These are phyloP conservation scores for Pteropus rufus DNA, from an alignment of 2,797 vertebrate species.

Conservation along the genomic window DNA sequence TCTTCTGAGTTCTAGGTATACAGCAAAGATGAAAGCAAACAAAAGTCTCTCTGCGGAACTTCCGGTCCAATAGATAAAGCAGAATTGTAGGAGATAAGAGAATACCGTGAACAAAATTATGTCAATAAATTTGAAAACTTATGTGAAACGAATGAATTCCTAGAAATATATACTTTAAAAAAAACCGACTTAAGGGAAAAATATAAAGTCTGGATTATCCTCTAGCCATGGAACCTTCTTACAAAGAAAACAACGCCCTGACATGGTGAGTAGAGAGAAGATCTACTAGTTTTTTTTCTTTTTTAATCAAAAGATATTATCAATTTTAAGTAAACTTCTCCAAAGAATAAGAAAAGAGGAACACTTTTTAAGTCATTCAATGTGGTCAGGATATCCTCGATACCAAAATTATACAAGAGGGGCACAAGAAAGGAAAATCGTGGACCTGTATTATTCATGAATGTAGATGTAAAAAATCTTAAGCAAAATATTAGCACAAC, in stretches of 20 bases:
- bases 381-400: not conserved
- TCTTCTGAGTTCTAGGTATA: not conserved
- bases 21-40: not conserved
- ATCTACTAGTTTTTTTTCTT: not conserved
- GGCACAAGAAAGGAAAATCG: not conserved
- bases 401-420: not conserved
- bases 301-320: not conserved
- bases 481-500: slow-evolving; percentile 42
- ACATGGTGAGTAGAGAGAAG: not conserved
- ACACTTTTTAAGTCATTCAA: not conserved
- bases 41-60: not conserved
- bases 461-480: slow-evolving; percentile 12
- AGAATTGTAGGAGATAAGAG: not conserved
- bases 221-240: not conserved
- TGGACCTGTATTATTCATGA: not conserved
- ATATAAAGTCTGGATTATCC: not conserved
- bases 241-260: not conserved
- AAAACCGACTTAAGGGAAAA: not conserved
- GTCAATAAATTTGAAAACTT: not conserved
- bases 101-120: not conserved
- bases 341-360: not conserved
- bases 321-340: not conserved
- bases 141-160: not conserved
- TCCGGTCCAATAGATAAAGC: not conserved
- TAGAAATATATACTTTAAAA: not conserved